A percentile compares a stretch with the other conserved stretches of the same genome.
Evolutionary conservation across 2,797 vertebrate species (phyloP).

Genomic region (Silurus aristotelis): DNA sequence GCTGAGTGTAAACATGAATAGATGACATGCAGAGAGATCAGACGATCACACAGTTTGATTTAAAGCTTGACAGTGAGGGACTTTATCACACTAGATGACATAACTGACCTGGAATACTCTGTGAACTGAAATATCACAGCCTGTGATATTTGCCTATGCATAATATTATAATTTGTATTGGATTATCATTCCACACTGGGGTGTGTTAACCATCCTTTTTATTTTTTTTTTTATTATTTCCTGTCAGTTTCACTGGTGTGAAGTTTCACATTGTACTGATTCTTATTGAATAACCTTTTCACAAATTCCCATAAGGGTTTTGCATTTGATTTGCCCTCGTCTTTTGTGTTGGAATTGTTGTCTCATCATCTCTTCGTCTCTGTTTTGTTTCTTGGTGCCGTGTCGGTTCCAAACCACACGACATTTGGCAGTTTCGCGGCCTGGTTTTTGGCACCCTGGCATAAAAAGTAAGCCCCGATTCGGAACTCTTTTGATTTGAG

Average conservation of each 20-base stretch:
- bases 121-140: conserved; percentile 2
- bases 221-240: not conserved
- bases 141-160: not conserved
- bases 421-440: not conserved
- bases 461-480: conserved; percentile 39
- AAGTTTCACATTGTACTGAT: not conserved
- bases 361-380: not conserved
- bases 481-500: conserved; percentile 58
- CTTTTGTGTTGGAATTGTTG: not conserved
- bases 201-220: not conserved
- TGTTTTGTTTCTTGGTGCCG: too few relatives aligned
- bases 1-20: conserved; percentile 63
- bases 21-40: conserved; percentile 53
- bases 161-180: conserved; percentile 1
- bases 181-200: not conserved
- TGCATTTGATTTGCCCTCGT: not conserved
- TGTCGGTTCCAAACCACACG: not conserved
- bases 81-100: conserved; percentile 46
- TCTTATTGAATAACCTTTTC: conserved; percentile 1
- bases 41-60: conserved; percentile 37
- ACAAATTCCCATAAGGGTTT: not conserved
- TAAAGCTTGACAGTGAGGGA: conserved; percentile 41
- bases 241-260: not conserved
- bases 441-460: not conserved
- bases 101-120: conserved; percentile 25